Percentiles rank a stretch among this genome's conserved stretches.
phyloP scores from a whole-genome alignment of 2,797 vertebrate genomes.

The Chiloscyllium punctatum region DNA sequence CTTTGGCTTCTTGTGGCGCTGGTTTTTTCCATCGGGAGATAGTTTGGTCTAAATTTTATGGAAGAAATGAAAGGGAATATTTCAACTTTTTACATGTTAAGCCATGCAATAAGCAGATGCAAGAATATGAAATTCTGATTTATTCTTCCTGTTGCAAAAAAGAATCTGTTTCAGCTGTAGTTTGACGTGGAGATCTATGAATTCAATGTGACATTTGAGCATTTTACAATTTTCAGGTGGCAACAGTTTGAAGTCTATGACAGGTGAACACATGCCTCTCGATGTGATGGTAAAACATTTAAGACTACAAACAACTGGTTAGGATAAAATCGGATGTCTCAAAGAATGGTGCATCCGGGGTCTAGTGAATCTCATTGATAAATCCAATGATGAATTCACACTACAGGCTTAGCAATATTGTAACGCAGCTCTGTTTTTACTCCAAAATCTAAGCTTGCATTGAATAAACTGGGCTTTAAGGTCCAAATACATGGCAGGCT shows the following conservation, averaged over 20 bases:
- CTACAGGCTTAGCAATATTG: neutral
- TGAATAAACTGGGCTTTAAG: no score
- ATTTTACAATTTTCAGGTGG: neutral
- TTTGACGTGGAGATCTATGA: neutral
- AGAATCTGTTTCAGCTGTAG: neutral
- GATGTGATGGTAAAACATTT: neutral
- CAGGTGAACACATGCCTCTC: no score
- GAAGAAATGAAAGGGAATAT: conserved; percentile 31
- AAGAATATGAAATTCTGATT: neutral
- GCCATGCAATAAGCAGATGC: neutral
- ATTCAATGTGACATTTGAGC: neutral
- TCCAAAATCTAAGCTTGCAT: neutral
- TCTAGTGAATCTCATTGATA: neutral
- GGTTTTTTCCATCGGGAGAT: conserved; percentile 73
- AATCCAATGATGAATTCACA: neutral
- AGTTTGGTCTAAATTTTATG: conserved; percentile 70
- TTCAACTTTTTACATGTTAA: neutral
- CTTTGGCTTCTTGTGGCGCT: conserved; percentile 93
- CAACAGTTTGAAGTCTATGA: neutral
- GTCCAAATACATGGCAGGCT: neutral
- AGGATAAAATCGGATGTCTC: neutral
- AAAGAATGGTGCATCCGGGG: neutral
- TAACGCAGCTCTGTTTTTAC: neutral
- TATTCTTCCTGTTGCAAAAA: neutral
- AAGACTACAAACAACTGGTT: neutral